phyloP scores from a whole-genome alignment of 2,888 invertebrate genomes.

The Dasypogon diadema region DNA sequence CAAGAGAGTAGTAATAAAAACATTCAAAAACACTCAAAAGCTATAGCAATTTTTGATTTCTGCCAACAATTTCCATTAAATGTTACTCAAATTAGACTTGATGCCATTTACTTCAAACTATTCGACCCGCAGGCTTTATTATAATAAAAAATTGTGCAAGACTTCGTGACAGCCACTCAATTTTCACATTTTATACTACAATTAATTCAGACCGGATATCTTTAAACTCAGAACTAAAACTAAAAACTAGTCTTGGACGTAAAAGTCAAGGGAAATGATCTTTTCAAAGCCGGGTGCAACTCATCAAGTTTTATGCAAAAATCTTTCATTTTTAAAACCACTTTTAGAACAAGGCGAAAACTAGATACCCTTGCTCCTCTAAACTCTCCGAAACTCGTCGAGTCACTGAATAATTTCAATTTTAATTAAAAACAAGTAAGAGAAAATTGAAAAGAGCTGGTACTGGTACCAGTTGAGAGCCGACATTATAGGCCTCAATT shows the following conservation, averaged over 20 bases:
- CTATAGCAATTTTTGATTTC: no score
- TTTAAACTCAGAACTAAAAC: no score
- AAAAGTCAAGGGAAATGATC: constrained; percentile 3
- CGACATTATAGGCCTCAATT: not conserved
- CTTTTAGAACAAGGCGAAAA: constrained; percentile 42
- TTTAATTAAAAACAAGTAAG: constrained; percentile 1
- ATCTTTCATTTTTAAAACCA: constrained; percentile 9
- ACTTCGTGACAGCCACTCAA: no score
- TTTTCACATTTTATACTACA: no score
- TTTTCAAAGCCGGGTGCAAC: not conserved
- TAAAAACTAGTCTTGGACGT: not conserved
- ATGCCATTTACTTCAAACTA: no score
- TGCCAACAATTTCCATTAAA: no score
- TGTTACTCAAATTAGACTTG: no score
- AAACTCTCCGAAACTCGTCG: constrained; percentile 10
- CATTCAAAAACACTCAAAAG: no score
- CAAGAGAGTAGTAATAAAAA: no score
- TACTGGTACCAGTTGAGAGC: not conserved
- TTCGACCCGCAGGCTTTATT: no score
- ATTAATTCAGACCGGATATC: no score
- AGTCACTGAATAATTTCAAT: not conserved
- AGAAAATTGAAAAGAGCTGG: constrained; percentile 5
- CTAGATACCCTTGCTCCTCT: constrained; percentile 32
- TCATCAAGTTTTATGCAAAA: constrained; percentile 8
- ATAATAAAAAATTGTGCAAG: no score